phyloP scores from a whole-genome alignment of 1,140 invertebrate genomes.

The Papilio machaon region DNA sequence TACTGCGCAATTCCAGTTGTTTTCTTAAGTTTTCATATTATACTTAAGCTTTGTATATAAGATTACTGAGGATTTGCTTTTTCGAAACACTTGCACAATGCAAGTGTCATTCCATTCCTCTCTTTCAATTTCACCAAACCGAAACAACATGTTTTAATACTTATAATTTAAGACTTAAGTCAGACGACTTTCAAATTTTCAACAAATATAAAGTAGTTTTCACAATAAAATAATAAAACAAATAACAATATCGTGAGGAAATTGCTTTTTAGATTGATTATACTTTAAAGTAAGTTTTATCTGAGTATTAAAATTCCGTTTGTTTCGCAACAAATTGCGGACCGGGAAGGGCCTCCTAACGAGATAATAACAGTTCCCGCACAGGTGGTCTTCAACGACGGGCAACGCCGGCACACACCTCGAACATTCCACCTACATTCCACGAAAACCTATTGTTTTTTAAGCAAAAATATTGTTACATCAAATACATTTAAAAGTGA shows the following conservation, averaged over 20 bases:
- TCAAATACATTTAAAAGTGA: neutral
- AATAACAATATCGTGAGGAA: neutral
- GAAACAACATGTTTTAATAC: too few relatives aligned
- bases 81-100: too few relatives aligned
- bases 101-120: too few relatives aligned
- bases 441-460: neutral
- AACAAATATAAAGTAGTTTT: too few relatives aligned
- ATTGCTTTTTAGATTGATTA: neutral
- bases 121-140: too few relatives aligned
- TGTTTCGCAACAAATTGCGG: constrained; percentile 66
- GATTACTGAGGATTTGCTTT: too few relatives aligned
- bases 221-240: neutral
- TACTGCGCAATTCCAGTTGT: neutral
- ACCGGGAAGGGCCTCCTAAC: constrained; percentile 61
- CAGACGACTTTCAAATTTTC: too few relatives aligned
- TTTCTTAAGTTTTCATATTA: neutral
- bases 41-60: neutral
- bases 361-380: constrained; percentile 67
- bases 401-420: constrained; percentile 28
- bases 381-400: constrained; percentile 55
- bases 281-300: constrained; percentile 6
- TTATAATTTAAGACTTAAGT: too few relatives aligned
- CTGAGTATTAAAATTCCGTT: constrained; percentile 66
- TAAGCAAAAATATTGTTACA: constrained; percentile 28
- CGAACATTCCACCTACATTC: constrained; percentile 51